A percentile compares a stretch with the other conserved stretches of the same genome.
Conservation (phyloP, 2,113 vertebrate species). For the Canis aureus region DNA sequence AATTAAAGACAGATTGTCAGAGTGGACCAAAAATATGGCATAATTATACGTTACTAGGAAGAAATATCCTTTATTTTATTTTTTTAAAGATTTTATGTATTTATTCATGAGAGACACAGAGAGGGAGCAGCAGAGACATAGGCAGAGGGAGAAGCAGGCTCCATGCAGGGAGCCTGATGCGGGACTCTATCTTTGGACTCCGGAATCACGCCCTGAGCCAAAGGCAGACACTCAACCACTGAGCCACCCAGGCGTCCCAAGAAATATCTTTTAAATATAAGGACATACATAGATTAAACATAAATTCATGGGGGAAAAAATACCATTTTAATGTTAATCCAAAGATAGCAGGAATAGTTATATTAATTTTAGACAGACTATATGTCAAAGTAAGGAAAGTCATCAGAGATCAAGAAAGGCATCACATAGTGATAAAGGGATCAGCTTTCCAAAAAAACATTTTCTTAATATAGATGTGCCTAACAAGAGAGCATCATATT, state of each 20-base stretch:
- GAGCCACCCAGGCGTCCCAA: too few species aligned
- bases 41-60: background rate
- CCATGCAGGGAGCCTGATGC: too few species aligned
- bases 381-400: background rate
- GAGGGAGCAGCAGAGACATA: too few species aligned
- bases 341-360: background rate
- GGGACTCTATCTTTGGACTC: too few species aligned
- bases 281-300: background rate
- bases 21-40: background rate
- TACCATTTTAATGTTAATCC: background rate
- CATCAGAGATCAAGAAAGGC: background rate
- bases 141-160: too few species aligned
- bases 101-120: too few species aligned
- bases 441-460: background rate
- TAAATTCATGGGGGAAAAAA: background rate
- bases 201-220: too few species aligned
- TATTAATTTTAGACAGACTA: background rate
- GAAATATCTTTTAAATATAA: background rate
- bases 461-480: background rate
- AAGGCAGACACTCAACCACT: too few species aligned
- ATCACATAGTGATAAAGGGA: background rate
- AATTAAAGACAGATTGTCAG: background rate
- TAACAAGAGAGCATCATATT: background rate
- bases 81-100: too few species aligned
- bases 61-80: background rate